Base-by-base conservation (phyloP, 2,888 invertebrate species). In the Sicus ferrugineus region DNA sequence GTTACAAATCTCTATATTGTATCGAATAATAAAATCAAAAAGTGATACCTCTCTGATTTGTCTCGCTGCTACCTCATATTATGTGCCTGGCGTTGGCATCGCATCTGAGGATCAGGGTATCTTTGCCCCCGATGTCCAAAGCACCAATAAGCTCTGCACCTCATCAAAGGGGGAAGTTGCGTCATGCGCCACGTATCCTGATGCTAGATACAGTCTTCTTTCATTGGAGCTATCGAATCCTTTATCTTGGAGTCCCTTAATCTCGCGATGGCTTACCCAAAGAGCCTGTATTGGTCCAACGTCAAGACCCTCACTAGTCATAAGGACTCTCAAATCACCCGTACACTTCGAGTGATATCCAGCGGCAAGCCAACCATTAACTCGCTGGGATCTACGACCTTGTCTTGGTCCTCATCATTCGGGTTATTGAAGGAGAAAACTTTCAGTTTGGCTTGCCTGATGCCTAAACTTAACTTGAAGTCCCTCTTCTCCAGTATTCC, bases 1-100 rank as follows among this genome's bases (percentile, higher is more conserved):
- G 56, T 56, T 56, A 21, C 56, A 28, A 9, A 56, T 21, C 16
- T 6, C 16, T 19, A 56, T 5, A 6, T 56, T 56, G 21, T 30
- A 3, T 23, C 21, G 3, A 3, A 56, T 56, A 56, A 56, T 56
- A 56, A 28, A 56, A 56, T 30, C 56, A 23, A 56, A 56, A 56
- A 23, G 26, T 5, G 56, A 16, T 21, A 56, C 56, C 56, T 28
- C 56, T 23, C 21, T 56, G 26, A 21, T 56, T 56, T 3, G 6
- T 11, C 56, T 56, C 56, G 11, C 26, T 28, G 56, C 56, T 56
- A 19, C 56, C 56, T 23, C 56, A 56, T 3, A 56, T 16, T 9
- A 21, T 28, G 16, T 56, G 56, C n/a, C 56, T 56, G 23, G 56
- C 56, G 16, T 56, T 56, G 30, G 56, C 26, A 30, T 56, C 56